Base-by-base conservation (phyloP, 2,888 invertebrate genomes). In the Notocelia uddmanniana region DNA sequence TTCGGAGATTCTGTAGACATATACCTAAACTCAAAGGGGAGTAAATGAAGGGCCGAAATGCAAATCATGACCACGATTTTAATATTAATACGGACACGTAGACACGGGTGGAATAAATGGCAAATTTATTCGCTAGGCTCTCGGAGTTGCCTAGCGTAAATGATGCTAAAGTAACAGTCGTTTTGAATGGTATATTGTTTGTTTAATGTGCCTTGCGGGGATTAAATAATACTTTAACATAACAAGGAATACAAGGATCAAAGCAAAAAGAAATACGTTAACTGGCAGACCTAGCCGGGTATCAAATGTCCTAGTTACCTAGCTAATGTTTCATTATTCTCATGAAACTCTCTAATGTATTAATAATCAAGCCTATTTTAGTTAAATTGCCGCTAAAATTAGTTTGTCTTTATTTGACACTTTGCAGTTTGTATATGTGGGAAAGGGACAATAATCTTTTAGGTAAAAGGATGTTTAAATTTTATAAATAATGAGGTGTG, bases 31-130 rank as follows among this genome's bases (percentile, higher is more conserved):
- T 73, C 74, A 75, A 79, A 79, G 82, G 84, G 87, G 80, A 77
- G 74, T 74, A 77, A 79, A 79, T 77, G 78, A 79, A 85, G 88
- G 83, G 82, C 80, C 81, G 82, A 84, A 86, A 91, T 91, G 91
- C 88, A 91, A 92, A 91, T 91, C 87, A 87, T 82, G 84, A 79
- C 77, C 78, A 73, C 75, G 73, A 79, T 84, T 87, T 88, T 89
- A 87, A 89, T 90, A 89, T 89, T 90, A 87, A 89, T 88, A 88
- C 77, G 76, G 81, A 81, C 80, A 77, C 75, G 79, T 76, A 78
- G 83, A 76, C 75, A 76, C 54, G 71, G 69, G 26, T 48, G 31
- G 71, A 75, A 76, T 76, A 77, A 73, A 78, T 73, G 71, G 66
- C 2, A 59, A 66, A 70, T 60, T 71, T 71, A 58, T 70, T 19